These are phyloP conservation scores for Scolopax mira DNA, from an alignment of 2,113 vertebrate genomes.

Conservation along the genomic window DNA sequence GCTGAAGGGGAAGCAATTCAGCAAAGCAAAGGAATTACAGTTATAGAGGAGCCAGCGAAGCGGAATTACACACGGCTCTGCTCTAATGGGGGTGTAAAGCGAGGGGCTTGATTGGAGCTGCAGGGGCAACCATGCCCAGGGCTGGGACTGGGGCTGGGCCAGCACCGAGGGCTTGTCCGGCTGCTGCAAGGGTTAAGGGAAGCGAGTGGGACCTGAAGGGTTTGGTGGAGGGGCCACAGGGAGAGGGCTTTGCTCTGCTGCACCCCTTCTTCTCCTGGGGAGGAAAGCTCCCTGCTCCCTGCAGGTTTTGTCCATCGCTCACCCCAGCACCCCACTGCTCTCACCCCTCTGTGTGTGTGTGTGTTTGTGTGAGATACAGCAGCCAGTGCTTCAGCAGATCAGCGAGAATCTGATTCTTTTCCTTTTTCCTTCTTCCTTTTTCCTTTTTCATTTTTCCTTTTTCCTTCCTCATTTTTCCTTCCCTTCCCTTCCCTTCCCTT, in stretches of 20 bases:
- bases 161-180: not conserved
- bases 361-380: not conserved
- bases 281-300: not conserved
- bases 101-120: not conserved
- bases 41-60: not conserved
- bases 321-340: not conserved
- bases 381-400: not conserved
- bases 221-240: accelerated
- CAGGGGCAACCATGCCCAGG: accelerated
- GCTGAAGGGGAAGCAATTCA: slow-evolving; percentile 42
- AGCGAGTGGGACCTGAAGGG: not conserved
- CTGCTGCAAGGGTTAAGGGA: not conserved
- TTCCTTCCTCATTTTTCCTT: not conserved
- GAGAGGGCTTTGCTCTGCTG: not conserved
- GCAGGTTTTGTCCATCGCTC: accelerated
- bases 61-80: not conserved
- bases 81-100: not conserved
- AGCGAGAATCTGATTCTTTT: not conserved
- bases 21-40: not conserved
- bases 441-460: not conserved
- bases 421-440: too few relatives aligned
- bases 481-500: not conserved
- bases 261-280: not conserved
- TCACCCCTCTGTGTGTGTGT: not conserved
- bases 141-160: accelerated